Conservation (phyloP, 2,888 invertebrate genomes). For the Pachymerium ferrugineum region DNA sequence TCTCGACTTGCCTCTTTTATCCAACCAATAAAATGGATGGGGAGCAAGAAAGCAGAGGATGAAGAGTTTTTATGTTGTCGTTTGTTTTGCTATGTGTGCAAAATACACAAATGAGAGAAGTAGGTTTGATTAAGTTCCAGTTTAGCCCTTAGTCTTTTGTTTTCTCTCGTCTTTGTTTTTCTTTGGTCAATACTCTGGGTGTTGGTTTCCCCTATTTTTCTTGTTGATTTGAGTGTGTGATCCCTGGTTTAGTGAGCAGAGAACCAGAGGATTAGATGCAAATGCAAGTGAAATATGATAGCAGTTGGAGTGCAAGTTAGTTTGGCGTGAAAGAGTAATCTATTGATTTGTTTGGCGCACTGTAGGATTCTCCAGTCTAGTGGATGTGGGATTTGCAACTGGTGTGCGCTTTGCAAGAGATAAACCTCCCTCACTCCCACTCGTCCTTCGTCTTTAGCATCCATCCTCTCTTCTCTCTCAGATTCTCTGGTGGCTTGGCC, state of each 20-base stretch:
- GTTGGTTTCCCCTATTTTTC: constrained; percentile 12
- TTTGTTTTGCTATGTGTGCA: constrained; percentile 6
- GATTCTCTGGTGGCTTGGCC: background rate
- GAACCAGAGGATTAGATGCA: constrained; percentile 19
- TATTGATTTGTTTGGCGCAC: constrained; percentile 27
- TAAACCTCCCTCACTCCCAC: background rate
- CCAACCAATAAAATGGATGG: background rate
- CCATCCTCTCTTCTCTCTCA: background rate
- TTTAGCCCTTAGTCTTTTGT: background rate
- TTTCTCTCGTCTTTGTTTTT: background rate
- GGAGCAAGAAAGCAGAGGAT: background rate
- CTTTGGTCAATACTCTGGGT: background rate
- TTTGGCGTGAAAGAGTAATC: constrained; percentile 27
- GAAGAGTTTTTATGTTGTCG: background rate
- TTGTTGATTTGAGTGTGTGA: constrained; percentile 11
- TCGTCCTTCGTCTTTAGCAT: constrained; percentile 20
- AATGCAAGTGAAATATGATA: constrained; percentile 27
- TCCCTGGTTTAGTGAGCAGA: background rate
- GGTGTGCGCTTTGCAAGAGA: constrained; percentile 20
- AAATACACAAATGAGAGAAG: background rate
- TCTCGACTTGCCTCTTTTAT: background rate
- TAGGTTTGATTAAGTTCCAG: background rate
- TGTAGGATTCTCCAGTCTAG: constrained; percentile 15
- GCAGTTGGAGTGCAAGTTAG: constrained; percentile 27
- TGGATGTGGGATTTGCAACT: constrained; percentile 27